phyloP scores from a whole-genome alignment of 1,140 invertebrate genomes.

The Batillaria attramentaria region DNA sequence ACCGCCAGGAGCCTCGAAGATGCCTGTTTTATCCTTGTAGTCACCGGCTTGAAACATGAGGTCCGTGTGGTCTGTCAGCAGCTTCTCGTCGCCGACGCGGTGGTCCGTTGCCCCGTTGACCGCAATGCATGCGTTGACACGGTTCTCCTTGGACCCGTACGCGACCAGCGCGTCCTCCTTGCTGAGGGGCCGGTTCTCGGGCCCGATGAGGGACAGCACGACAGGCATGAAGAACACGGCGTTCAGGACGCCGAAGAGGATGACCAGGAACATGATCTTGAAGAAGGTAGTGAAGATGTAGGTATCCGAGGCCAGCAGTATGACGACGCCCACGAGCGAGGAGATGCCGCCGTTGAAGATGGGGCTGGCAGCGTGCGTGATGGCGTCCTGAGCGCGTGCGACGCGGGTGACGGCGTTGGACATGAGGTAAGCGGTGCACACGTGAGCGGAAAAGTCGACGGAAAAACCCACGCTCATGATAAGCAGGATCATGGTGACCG shows the following conservation, averaged over 20 bases:
- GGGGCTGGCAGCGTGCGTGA: conserved; percentile 91
- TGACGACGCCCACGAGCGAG: conserved; percentile 91
- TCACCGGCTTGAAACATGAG: too few relatives aligned
- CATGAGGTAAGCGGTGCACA: conserved; percentile 97
- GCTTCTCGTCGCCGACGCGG: too few relatives aligned
- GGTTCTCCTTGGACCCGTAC: background rate
- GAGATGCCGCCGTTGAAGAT: conserved; percentile 96
- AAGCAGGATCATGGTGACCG: conserved; percentile 98
- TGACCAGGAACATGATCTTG: conserved; percentile 98
- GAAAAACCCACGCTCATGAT: conserved; percentile 99
- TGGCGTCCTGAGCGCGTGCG: conserved; percentile 87
- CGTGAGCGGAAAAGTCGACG: conserved; percentile 98
- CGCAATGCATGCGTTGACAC: background rate
- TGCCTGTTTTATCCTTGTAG: too few relatives aligned
- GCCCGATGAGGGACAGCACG: conserved; percentile 79
- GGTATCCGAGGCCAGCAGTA: conserved; percentile 89
- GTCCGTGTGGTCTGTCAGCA: too few relatives aligned
- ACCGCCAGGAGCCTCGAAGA: too few relatives aligned
- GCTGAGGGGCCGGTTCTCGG: conserved; percentile 3
- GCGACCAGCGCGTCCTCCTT: background rate
- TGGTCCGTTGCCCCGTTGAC: too few relatives aligned
- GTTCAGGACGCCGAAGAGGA: conserved; percentile 94
- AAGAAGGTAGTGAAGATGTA: conserved; percentile 98
- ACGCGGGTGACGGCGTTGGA: conserved; percentile 72
- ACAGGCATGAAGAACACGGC: conserved; percentile 94